Conservation (phyloP, 2,113 vertebrate species). For the Maylandia zebra region DNA sequence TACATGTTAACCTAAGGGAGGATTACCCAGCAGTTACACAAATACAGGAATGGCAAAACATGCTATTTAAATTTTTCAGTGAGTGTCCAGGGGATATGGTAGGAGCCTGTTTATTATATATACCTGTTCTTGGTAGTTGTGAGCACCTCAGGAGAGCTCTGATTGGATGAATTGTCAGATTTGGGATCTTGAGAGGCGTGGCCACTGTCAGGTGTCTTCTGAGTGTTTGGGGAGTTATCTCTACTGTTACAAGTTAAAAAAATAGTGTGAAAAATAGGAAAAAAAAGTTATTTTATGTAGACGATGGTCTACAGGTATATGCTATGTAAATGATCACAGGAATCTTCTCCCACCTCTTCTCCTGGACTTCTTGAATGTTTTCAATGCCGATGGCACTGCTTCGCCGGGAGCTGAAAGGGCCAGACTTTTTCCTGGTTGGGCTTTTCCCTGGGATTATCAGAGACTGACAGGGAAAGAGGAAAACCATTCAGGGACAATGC, state of each 20-base stretch:
- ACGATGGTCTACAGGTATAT: neutral
- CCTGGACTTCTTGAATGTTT: conserved; percentile 94
- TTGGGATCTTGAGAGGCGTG: conserved; percentile 84
- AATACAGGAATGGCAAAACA: neutral
- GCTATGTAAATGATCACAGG: neutral
- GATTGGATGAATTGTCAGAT: conserved; percentile 84
- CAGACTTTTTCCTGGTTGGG: conserved; percentile 89
- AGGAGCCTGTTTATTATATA: neutral
- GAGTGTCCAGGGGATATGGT: neutral
- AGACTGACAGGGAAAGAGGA: conserved; percentile 71
- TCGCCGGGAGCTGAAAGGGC: conserved; percentile 85
- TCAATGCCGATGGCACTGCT: conserved; percentile 96
- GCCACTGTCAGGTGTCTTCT: conserved; percentile 83
- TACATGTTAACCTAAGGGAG: neutral
- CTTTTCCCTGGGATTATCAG: conserved; percentile 94
- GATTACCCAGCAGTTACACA: neutral
- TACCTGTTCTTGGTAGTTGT: conserved; percentile 87
- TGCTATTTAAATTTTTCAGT: neutral
- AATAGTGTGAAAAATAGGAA: neutral
- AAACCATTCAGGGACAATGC: neutral
- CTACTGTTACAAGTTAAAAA: conserved; percentile 37
- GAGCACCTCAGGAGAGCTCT: conserved; percentile 91
- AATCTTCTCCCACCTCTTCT: conserved; percentile 75
- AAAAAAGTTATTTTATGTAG: neutral
- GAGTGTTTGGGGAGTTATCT: conserved; percentile 78